Conservation (phyloP, 92 coral and sea anemone genomes). For the Epizoanthus scotinus region DNA sequence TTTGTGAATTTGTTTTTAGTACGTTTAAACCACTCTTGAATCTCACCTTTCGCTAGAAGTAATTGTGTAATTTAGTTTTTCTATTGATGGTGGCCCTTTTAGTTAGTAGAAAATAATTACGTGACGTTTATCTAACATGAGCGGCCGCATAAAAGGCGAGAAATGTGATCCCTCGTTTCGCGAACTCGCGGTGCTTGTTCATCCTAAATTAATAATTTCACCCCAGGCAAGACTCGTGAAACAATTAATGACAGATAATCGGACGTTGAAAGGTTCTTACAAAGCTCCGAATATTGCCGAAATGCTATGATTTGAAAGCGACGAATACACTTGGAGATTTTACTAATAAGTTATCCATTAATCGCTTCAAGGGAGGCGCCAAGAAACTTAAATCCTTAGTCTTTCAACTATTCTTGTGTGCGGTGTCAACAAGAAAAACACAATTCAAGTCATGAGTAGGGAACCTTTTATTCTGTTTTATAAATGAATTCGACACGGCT, state of each 20-base stretch:
- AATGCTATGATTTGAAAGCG: slow-evolving; percentile 21
- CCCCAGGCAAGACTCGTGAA: slow-evolving; percentile 20
- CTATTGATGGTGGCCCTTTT: not conserved
- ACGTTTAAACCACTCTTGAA: too few relatives aligned
- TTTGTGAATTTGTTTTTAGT: too few relatives aligned
- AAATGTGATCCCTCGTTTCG: not conserved
- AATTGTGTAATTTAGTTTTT: not conserved
- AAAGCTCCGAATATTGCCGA: slow-evolving; percentile 23
- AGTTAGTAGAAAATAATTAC: not conserved
- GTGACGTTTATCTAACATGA: not conserved
- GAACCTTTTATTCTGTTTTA: not conserved
- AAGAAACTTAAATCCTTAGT: not conserved
- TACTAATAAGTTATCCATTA: slow-evolving; percentile 15
- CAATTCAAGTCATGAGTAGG: not conserved
- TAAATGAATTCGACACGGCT: not conserved
- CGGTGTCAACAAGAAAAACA: slow-evolving; percentile 4
- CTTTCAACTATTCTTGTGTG: slow-evolving; percentile 1
- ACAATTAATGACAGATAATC: slow-evolving; percentile 33
- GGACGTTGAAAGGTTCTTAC: slow-evolving; percentile 18
- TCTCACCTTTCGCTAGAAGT: not conserved
- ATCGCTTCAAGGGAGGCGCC: slow-evolving; percentile 31
- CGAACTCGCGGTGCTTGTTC: slow-evolving; percentile 22
- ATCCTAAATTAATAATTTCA: slow-evolving; percentile 28
- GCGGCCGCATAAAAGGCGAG: slow-evolving; percentile 2
- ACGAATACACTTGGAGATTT: not conserved